phyloP scores from a whole-genome alignment of 2,888 invertebrate species.

The Tipula unca region DNA sequence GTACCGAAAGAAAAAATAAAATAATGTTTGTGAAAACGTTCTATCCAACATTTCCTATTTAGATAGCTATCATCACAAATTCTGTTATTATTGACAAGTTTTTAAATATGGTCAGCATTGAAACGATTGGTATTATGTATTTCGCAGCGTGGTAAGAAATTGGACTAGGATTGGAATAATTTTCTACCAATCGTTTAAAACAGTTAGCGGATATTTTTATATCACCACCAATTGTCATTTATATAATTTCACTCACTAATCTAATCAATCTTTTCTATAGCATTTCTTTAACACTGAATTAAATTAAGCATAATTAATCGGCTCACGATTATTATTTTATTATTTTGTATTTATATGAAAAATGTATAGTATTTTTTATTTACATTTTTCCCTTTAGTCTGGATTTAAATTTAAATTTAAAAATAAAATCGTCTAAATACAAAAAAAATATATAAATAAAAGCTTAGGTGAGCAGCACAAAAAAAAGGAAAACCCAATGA shows the following conservation, averaged over 20 bases:
- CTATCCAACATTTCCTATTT: no score
- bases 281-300: background rate
- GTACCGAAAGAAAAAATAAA: no score
- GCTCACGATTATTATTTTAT: background rate
- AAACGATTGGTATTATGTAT: no score
- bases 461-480: background rate
- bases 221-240: background rate
- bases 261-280: background rate
- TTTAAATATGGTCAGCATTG: no score
- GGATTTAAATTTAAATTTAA: background rate
- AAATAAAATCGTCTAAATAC: background rate
- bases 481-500: background rate
- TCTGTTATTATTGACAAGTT: no score
- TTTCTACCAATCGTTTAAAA: background rate
- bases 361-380: background rate
- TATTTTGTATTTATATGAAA: background rate
- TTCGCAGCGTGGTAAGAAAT: no score
- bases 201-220: background rate
- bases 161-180: no score
- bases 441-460: background rate
- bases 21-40: no score
- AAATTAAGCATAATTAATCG: background rate
- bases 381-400: background rate
- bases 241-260: background rate
- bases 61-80: no score